These are phyloP conservation scores for Arrhopalites spinosus DNA, from an alignment of 2,888 invertebrate genomes.

Conservation along the genomic window DNA sequence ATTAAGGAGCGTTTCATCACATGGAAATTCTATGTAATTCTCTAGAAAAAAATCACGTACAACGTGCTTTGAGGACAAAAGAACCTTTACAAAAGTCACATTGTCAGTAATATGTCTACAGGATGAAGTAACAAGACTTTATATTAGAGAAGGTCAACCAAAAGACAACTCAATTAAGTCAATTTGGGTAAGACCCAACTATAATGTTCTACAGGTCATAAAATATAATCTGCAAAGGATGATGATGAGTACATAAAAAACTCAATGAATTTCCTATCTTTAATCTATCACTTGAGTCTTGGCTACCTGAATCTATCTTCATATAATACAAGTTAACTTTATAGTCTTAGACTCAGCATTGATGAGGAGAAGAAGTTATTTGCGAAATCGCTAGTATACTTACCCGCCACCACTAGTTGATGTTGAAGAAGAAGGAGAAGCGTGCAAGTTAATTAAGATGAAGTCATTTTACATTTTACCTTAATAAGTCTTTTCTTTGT, in stretches of 20 bases:
- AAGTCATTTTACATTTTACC: constrained; percentile 10
- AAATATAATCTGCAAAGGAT: neutral
- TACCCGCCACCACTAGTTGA: constrained; percentile 14
- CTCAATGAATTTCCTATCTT: neutral
- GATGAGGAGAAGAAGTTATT: neutral
- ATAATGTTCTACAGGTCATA: neutral
- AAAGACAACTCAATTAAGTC: neutral
- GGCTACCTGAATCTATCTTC: too few relatives aligned
- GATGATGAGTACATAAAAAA: neutral
- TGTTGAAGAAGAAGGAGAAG: constrained; percentile 10
- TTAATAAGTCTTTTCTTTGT: neutral
- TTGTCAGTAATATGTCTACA: too few relatives aligned
- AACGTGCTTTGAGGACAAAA: too few relatives aligned
- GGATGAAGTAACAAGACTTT: too few relatives aligned
- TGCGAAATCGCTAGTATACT: constrained; percentile 11
- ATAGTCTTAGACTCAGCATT: too few relatives aligned
- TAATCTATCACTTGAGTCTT: too few relatives aligned
- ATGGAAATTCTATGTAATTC: too few relatives aligned
- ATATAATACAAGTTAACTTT: too few relatives aligned
- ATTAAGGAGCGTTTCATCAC: too few relatives aligned
- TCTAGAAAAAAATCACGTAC: too few relatives aligned
- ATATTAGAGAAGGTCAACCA: neutral
- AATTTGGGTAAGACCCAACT: constrained; percentile 6
- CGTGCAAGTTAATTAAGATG: constrained; percentile 25
- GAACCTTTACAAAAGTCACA: too few relatives aligned